Conservation (phyloP, 2,888 invertebrate genomes). For the Myopa testacea region DNA sequence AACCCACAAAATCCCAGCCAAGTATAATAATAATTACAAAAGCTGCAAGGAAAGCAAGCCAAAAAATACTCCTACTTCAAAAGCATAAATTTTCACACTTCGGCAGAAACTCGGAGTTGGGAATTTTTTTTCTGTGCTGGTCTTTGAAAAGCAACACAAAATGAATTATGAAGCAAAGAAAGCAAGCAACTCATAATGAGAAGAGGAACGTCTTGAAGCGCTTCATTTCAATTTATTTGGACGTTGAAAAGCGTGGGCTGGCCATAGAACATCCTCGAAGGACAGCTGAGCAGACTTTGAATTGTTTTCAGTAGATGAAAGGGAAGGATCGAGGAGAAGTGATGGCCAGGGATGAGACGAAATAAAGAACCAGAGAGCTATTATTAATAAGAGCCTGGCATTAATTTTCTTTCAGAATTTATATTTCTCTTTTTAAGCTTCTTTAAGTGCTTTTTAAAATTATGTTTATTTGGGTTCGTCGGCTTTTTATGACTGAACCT, state of each 20-base stretch:
- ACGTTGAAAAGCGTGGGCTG: not conserved
- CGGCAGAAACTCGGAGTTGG: not conserved
- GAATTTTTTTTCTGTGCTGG: not conserved
- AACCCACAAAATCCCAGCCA: too few relatives aligned
- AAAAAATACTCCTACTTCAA: conserved; percentile 27
- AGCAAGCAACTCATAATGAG: not conserved
- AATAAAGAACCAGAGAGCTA: not conserved
- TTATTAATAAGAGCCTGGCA: not conserved
- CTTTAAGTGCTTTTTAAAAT: not conserved
- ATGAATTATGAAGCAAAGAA: not conserved
- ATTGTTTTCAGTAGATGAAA: not conserved
- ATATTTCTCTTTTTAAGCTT: conserved; percentile 1
- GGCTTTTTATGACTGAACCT: too few relatives aligned
- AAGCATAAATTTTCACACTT: conserved; percentile 25
- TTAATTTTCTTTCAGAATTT: not conserved
- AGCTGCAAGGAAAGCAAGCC: not conserved
- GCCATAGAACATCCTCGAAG: not conserved
- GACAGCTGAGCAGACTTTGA: not conserved
- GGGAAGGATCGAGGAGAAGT: not conserved
- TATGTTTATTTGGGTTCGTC: too few relatives aligned
- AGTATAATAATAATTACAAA: not conserved
- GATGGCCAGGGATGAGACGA: not conserved
- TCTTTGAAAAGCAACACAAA: not conserved
- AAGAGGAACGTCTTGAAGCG: conserved; percentile 2
- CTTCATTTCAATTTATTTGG: conserved; percentile 6